These are phyloP conservation scores for Drosophila eohydei DNA, from an alignment of 2,888 invertebrate genomes.

Conservation along the genomic window DNA sequence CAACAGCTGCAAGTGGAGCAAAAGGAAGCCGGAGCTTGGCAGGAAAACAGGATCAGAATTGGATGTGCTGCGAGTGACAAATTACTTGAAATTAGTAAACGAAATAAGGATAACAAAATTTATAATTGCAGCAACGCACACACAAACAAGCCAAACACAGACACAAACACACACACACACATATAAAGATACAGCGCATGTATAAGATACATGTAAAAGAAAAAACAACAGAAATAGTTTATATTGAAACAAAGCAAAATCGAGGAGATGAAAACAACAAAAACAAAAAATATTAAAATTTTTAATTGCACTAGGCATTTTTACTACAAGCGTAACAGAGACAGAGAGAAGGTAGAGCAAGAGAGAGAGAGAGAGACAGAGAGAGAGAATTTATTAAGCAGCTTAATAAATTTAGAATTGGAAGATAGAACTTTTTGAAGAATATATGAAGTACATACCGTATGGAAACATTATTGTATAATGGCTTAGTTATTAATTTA, in stretches of 20 bases:
- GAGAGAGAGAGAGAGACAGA: constrained; percentile 8
- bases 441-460: constrained; percentile 68
- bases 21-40: constrained; percentile 15
- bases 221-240: constrained; percentile 43
- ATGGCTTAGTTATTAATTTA: constrained; percentile 67
- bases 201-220: constrained; percentile 35
- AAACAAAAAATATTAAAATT: constrained; percentile 29
- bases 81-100: constrained; percentile 58
- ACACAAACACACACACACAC: constrained; percentile 30
- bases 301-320: constrained; percentile 66
- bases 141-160: constrained; percentile 24
- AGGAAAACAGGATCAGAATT: constrained; percentile 40
- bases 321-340: constrained; percentile 41
- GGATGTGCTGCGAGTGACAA: constrained; percentile 47
- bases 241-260: constrained; percentile 31
- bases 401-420: constrained; percentile 69
- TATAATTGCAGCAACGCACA: constrained; percentile 44
- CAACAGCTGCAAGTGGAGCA: constrained; percentile 54
- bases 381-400: constrained; percentile 72
- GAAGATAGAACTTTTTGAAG: constrained; percentile 61
- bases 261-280: constrained; percentile 24
- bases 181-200: constrained; percentile 31
- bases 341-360: constrained; percentile 27
- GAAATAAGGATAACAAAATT: constrained; percentile 33
- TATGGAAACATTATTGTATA: constrained; percentile 66